Evolutionary conservation across 1,140 invertebrate genomes (phyloP).

Genomic region (Glossosoma conforme): DNA sequence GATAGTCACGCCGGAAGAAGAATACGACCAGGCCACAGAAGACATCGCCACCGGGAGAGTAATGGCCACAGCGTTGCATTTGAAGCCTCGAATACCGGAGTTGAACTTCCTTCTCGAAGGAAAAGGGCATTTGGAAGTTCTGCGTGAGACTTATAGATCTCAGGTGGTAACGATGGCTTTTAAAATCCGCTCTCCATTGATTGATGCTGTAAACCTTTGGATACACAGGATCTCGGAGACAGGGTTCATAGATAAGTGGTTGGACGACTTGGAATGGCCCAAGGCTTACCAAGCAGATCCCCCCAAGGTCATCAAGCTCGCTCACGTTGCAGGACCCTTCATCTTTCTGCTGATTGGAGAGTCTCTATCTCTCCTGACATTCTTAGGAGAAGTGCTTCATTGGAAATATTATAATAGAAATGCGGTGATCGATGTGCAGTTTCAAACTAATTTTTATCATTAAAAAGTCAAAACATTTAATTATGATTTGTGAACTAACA

Average conservation of each 20-base stretch:
- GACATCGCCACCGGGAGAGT: conserved; percentile 16
- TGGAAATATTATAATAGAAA: conserved; percentile 6
- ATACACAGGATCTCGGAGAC: conserved; percentile 22
- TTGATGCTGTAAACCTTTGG: conserved; percentile 16
- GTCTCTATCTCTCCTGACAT: conserved; percentile 11
- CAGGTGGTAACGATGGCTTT: conserved; percentile 22
- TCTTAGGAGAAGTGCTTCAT: conserved; percentile 16
- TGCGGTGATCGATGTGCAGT: too few relatives aligned
- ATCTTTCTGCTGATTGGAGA: conserved; percentile 17
- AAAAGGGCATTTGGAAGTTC: conserved; percentile 15
- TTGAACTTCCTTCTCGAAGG: conserved; percentile 18
- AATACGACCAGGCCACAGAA: conserved; percentile 14
- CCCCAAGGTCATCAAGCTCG: conserved; percentile 15
- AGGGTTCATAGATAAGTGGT: conserved; percentile 25
- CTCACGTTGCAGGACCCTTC: conserved; percentile 21
- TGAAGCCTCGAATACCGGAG: conserved; percentile 18
- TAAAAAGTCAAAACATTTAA: too few relatives aligned
- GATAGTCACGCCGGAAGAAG: conserved; percentile 7
- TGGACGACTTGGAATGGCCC: conserved; percentile 9
- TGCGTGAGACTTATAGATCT: conserved; percentile 20
- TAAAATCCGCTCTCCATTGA: conserved; percentile 15
- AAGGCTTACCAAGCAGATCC: conserved; percentile 1
- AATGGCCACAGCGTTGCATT: conserved; percentile 12
- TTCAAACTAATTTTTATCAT: too few relatives aligned
- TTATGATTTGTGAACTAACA: background rate